Base-by-base conservation (phyloP, 2,113 vertebrate species). In the Hiodon tergisus region DNA sequence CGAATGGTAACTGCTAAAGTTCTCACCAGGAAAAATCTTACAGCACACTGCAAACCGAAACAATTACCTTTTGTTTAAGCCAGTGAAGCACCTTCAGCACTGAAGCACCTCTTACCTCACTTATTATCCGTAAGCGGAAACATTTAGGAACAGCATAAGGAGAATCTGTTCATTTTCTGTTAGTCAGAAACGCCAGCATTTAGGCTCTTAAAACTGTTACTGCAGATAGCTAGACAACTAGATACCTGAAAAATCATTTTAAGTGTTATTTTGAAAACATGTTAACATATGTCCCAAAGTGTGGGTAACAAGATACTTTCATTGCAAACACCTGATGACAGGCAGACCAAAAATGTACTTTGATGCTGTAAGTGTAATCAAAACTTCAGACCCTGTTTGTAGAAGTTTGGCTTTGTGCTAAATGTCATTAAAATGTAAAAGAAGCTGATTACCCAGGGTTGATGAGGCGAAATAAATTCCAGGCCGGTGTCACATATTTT, bases 201-300 rank as follows among this genome's bases (percentile, higher is more conserved):
- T 13, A 7, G 13, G 55, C 14, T 2, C 71, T 58, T 16, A 1
- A 50, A 73, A 31, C 5, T 10, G 3, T 53, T 62, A 50, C 7
- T 6, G 11, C 66, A 77, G 57, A 70, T 16, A 71, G 52, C 53
- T 17, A 54, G 16, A 47, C 3, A 48, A 59, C 16, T 72, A 17
- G 46, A 46, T 63, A 5, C 13, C 72, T 31, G 16, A 54, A 10
- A 17, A 73, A 76, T 65, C 57, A 5, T 5, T 51, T 53, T 76
- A 72, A 79, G 75, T 75, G 70, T 76, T 75, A 72, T 62, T 73
- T 57, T 16, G 59, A 72, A 58, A 71, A 72, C 76, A 65, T 70
- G 75, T 17, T 70, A 59, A 72, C 70, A 46, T 73, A 62, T 57
- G 73, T 72, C 73, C 73, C 47, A 63, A 13, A 71, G 65, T 50